Conservation (phyloP, 2,113 vertebrate species). For the Diadophis punctatus region DNA sequence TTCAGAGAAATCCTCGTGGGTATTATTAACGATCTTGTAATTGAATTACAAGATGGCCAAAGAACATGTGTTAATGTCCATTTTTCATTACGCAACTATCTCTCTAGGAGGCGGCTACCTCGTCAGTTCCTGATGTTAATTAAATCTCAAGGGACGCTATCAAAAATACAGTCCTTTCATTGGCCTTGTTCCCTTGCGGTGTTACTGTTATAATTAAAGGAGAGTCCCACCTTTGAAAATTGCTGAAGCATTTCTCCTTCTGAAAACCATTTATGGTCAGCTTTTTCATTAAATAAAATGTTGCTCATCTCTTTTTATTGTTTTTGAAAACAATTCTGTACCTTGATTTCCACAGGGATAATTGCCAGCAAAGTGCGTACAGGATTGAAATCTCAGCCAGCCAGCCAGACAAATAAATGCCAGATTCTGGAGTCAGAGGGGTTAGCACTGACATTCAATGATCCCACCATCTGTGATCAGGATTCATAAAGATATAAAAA, state of each 20-base stretch:
- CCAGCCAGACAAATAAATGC: neutral
- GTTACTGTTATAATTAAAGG: neutral
- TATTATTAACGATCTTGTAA: neutral
- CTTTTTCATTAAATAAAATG: neutral
- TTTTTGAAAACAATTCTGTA: neutral
- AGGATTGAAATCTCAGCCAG: neutral
- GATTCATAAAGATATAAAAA: neutral
- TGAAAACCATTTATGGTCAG: neutral
- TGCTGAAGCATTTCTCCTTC: neutral
- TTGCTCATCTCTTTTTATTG: neutral
- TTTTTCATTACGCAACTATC: neutral
- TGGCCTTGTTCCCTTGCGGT: neutral
- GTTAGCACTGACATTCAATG: neutral
- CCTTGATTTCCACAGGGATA: neutral
- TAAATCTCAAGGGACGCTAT: neutral
- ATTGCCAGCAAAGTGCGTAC: neutral
- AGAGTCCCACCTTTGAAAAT: neutral
- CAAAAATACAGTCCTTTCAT: neutral
- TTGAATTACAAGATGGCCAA: neutral
- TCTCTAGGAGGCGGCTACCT: neutral
- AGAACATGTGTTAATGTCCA: neutral
- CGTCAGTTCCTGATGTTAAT: neutral
- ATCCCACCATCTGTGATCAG: neutral
- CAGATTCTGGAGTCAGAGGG: neutral
- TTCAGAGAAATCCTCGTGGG: neutral